Percentiles rank a stretch among this genome's conserved stretches.
Evolutionary conservation across 2,888 invertebrate genomes (phyloP).

Genomic region (Endotricha flammealis): DNA sequence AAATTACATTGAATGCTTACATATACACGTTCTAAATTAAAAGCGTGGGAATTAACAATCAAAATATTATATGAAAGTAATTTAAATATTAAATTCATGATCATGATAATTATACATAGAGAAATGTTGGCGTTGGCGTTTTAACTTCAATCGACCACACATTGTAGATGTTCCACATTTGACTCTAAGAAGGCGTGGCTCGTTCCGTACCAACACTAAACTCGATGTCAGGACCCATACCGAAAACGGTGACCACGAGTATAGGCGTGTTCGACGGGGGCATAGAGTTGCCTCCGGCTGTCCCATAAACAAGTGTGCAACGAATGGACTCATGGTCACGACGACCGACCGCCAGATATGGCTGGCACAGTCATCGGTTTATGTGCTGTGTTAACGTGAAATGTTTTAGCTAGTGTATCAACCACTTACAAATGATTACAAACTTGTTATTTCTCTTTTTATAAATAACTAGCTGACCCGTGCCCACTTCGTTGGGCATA

Average conservation of each 20-base stretch:
- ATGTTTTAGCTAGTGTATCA: neutral
- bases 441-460: no score
- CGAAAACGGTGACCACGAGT: conserved; percentile 48
- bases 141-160: no score
- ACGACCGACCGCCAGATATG: conserved; percentile 14
- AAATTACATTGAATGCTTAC: no score
- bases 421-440: no score
- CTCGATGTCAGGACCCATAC: conserved; percentile 38
- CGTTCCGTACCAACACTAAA: conserved; percentile 10
- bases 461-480: no score
- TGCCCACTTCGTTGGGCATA: no score
- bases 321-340: conserved; percentile 38
- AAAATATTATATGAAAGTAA: no score
- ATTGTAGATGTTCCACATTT: neutral
- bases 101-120: no score
- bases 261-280: conserved; percentile 40
- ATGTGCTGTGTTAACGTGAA: neutral
- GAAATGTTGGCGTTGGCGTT: no score
- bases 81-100: no score
- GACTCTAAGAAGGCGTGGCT: neutral
- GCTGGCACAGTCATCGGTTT: neutral
- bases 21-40: no score
- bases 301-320: conserved; percentile 36
- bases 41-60: no score
- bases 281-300: conserved; percentile 42